Evolutionary conservation across 2,113 vertebrate genomes (phyloP).

Genomic region (Peromyscus leucopus): DNA sequence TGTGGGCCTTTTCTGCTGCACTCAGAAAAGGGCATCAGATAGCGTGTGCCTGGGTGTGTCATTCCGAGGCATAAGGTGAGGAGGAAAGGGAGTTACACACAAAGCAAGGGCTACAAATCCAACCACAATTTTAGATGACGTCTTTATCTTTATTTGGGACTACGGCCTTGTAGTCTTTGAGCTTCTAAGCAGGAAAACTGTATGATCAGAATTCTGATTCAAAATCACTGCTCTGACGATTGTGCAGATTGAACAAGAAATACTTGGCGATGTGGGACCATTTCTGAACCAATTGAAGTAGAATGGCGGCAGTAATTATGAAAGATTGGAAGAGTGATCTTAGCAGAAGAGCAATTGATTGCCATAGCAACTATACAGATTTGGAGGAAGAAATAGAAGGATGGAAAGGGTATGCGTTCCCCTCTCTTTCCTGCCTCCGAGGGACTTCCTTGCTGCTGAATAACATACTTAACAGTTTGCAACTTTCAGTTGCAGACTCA

Average conservation of each 20-base stretch:
- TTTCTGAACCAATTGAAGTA: constrained; percentile 51
- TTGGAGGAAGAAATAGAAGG: not conserved
- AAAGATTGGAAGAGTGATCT: constrained; percentile 17
- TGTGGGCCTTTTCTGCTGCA: not conserved
- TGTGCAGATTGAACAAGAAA: constrained; percentile 58
- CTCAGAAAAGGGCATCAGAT: not conserved
- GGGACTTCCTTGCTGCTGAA: not conserved
- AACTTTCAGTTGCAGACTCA: constrained; percentile 16
- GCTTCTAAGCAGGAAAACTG: constrained; percentile 45
- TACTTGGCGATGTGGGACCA: constrained; percentile 17
- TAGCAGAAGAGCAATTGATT: constrained; percentile 53
- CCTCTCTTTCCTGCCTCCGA: not conserved
- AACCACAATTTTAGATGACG: not conserved
- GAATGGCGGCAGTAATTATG: constrained; percentile 28
- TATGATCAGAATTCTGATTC: constrained; percentile 59
- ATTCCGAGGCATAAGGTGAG: not conserved
- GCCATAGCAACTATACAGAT: constrained; percentile 54
- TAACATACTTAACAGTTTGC: not conserved
- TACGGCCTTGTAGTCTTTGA: constrained; percentile 10
- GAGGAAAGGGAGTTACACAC: not conserved
- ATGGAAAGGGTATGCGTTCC: not conserved
- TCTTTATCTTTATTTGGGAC: constrained; percentile 5
- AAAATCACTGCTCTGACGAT: constrained; percentile 46
- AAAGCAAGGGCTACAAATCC: not conserved
- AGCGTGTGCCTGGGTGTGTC: not conserved